Percentiles rank a stretch among this genome's conserved stretches.
Conservation (phyloP, 1,140 invertebrate genomes). For the Drosophila biarmipes region DNA sequence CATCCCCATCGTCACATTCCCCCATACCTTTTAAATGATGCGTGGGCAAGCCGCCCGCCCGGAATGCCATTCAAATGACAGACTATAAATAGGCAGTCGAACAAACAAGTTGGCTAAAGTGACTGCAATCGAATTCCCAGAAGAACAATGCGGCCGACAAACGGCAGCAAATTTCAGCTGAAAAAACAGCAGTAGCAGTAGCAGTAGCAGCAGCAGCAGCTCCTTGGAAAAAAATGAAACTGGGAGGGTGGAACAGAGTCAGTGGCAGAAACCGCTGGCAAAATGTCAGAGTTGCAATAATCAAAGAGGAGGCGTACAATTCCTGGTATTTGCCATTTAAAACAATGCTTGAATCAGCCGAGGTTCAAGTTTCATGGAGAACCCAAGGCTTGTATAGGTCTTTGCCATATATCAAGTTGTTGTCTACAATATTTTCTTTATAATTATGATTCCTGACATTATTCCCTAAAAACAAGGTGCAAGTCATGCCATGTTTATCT, state of each 20-base stretch:
- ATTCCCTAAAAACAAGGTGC: neutral
- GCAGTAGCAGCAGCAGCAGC: neutral
- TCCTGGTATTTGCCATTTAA: neutral
- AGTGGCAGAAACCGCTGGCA: neutral
- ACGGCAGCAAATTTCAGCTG: constrained; percentile 14
- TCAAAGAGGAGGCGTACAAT: neutral
- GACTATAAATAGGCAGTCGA: constrained; percentile 65
- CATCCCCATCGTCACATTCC: neutral
- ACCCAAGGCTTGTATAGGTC: too few species aligned
- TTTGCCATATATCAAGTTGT: too few species aligned
- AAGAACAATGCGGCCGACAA: constrained; percentile 47
- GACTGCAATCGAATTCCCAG: constrained; percentile 65
- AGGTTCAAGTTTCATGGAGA: neutral
- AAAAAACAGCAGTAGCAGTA: neutral
- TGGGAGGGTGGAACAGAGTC: neutral
- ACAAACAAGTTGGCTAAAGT: constrained; percentile 47
- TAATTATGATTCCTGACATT: neutral
- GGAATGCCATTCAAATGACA: constrained; percentile 75
- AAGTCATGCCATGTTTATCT: neutral
- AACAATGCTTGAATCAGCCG: too few species aligned
- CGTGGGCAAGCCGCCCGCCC: constrained; percentile 25
- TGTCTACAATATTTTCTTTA: too few species aligned
- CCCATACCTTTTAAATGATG: constrained; percentile 27
- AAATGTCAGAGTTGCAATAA: constrained; percentile 9
- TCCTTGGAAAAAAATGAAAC: neutral